A percentile compares a stretch with the other conserved stretches of the same genome.
These are phyloP conservation scores for Thecophora atra DNA, from an alignment of 2,888 invertebrate genomes.

Conservation along the genomic window DNA sequence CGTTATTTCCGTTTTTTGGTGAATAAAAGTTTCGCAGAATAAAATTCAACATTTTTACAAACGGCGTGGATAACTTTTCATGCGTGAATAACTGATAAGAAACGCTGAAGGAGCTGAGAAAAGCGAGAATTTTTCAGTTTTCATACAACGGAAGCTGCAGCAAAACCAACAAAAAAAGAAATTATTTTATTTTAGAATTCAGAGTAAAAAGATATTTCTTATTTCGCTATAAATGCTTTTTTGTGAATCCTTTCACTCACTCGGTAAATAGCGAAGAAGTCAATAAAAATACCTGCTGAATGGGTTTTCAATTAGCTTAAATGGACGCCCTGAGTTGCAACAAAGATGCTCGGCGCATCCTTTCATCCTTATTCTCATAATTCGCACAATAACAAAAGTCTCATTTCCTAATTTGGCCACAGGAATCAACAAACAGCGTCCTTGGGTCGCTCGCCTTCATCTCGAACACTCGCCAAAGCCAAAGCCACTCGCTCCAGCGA, in stretches of 20 bases:
- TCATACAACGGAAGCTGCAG: not conserved
- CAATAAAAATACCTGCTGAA: conserved; percentile 32
- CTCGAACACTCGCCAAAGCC: not conserved
- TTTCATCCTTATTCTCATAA: conserved; percentile 58
- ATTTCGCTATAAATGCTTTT: not conserved
- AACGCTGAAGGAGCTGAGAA: conserved; percentile 7
- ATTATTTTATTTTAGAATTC: not conserved
- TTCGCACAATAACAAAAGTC: conserved; percentile 60
- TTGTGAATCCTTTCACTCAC: not conserved
- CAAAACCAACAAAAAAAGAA: not conserved
- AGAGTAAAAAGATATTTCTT: not conserved
- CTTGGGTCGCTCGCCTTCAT: conserved; percentile 8
- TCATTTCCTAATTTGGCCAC: conserved; percentile 56
- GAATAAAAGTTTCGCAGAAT: conserved; percentile 13
- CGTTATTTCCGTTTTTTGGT: conserved; percentile 30
- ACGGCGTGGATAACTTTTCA: conserved; percentile 50
- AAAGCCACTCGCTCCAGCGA: conserved; percentile 8
- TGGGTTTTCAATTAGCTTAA: conserved; percentile 58
- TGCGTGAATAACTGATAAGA: conserved; percentile 57
- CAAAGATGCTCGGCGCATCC: conserved; percentile 52
- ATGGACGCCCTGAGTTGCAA: conserved; percentile 39
- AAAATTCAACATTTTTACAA: conserved; percentile 29
- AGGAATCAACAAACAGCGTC: conserved; percentile 48
- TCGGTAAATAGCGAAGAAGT: not conserved
- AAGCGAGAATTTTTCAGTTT: not conserved